Percentiles rank a stretch among this genome's conserved stretches.
Conservation (phyloP, 2,797 vertebrate genomes). For the Neostethus bicornis region DNA sequence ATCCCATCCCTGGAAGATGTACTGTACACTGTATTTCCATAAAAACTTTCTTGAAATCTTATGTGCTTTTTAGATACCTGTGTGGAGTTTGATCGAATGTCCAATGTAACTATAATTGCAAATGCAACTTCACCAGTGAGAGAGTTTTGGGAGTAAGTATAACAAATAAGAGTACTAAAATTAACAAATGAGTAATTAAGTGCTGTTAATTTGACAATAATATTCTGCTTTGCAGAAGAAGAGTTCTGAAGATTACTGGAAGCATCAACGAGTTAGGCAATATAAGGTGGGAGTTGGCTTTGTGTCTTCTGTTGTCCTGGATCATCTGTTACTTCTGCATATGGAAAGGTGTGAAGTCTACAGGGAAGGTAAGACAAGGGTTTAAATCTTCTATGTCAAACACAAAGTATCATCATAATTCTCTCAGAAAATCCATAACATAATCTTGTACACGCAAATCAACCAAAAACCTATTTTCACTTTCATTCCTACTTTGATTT, state of each 20-base stretch:
- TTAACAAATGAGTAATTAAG: background rate
- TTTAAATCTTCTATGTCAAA: background rate
- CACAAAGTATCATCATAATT: background rate
- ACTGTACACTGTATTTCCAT: too few species aligned
- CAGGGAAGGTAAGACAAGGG: conserved; percentile 86
- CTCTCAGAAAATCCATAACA: background rate
- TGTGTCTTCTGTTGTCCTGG: conserved; percentile 94
- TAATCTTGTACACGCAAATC: background rate
- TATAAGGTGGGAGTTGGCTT: conserved; percentile 90
- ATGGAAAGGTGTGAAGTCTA: conserved; percentile 96
- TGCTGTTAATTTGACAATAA: background rate
- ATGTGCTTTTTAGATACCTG: conserved; percentile 75
- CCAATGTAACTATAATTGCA: conserved; percentile 57
- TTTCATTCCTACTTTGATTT: too few species aligned
- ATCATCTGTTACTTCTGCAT: conserved; percentile 96
- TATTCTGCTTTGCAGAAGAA: conserved; percentile 79
- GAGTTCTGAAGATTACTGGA: conserved; percentile 88
- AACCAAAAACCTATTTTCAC: too few species aligned
- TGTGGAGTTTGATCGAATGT: conserved; percentile 82
- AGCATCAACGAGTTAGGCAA: conserved; percentile 86
- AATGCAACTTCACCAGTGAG: conserved; percentile 83
- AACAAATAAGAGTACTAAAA: background rate
- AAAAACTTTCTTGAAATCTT: background rate
- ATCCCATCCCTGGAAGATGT: too few species aligned
- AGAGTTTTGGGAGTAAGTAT: conserved; percentile 88